Percentiles rank a stretch among this genome's conserved stretches.
These are phyloP conservation scores for Maniola hyperantus DNA, from an alignment of 2,888 invertebrate genomes.

Conservation along the genomic window DNA sequence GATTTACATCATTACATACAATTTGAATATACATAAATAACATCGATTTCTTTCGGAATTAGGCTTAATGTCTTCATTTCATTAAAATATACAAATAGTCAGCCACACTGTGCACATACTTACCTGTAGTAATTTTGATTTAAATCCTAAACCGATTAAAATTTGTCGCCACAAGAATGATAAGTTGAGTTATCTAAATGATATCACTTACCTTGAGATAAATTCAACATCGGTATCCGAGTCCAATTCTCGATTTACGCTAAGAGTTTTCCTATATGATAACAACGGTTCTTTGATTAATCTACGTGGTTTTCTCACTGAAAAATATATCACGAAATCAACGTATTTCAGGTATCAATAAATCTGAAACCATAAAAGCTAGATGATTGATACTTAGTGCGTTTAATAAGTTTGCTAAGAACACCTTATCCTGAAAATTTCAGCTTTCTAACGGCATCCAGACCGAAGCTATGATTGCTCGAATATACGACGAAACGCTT, in stretches of 20 bases:
- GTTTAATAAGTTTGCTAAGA: too few relatives aligned
- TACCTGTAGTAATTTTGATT: background rate
- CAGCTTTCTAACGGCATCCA: too few relatives aligned
- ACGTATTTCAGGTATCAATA: conserved; percentile 28
- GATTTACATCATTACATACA: too few relatives aligned
- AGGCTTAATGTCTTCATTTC: background rate
- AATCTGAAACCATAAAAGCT: too few relatives aligned
- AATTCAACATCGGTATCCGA: conserved; percentile 75
- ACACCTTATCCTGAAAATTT: too few relatives aligned
- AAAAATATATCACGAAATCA: conserved; percentile 33
- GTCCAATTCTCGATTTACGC: conserved; percentile 63
- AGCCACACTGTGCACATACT: too few relatives aligned
- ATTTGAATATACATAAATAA: too few relatives aligned
- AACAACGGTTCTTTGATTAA: conserved; percentile 61
- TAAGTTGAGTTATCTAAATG: conserved; percentile 12
- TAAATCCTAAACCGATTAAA: conserved; percentile 5
- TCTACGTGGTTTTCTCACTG: conserved; percentile 45
- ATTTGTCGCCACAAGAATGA: background rate
- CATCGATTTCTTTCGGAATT: background rate
- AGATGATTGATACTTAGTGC: too few relatives aligned
- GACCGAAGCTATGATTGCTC: too few relatives aligned
- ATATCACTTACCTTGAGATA: conserved; percentile 53
- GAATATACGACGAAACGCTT: too few relatives aligned
- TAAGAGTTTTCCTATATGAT: conserved; percentile 61
- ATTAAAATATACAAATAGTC: too few relatives aligned